These are phyloP conservation scores for Halisarca cf. caerulea DNA, from an alignment of 37 sponge, comb jelly and placozoan genomes.

Conservation along the genomic window DNA sequence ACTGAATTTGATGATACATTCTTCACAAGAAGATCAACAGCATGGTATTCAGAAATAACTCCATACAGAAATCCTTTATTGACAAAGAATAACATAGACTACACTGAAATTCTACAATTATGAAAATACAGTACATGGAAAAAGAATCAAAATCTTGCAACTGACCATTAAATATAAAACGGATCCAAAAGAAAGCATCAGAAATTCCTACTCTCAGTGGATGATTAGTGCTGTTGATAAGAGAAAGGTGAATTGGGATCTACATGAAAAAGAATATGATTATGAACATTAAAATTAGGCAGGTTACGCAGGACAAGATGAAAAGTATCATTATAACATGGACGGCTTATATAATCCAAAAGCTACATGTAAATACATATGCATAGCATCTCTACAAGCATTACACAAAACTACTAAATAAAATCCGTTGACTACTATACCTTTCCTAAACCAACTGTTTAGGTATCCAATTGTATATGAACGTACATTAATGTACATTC, in stretches of 20 bases:
- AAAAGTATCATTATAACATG: no score
- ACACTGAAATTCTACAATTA: background rate
- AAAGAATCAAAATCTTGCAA: background rate
- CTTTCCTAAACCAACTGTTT: no score
- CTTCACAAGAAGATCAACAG: slow-evolving; percentile 21
- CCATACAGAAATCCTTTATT: slow-evolving; percentile 24
- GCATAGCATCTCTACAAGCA: no score
- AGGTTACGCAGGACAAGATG: no score
- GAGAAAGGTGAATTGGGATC: background rate
- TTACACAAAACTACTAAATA: no score
- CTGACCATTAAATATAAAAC: background rate
- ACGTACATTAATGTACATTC: no score
- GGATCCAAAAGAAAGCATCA: slow-evolving; percentile 46
- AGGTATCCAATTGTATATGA: no score
- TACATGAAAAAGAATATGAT: background rate
- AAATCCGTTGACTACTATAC: no score
- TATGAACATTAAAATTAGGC: no score
- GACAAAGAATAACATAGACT: no score
- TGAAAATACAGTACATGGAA: background rate
- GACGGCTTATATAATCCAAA: no score
- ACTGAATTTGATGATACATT: slow-evolving; percentile 31
- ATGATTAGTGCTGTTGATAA: slow-evolving; percentile 25
- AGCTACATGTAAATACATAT: no score
- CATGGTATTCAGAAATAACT: slow-evolving; percentile 33
- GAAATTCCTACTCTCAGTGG: slow-evolving; percentile 66